Percentiles rank a stretch among this genome's conserved stretches.
These are phyloP conservation scores for Drosophila nr. perissopoda DNA, from an alignment of 2,888 invertebrate genomes.

Conservation along the genomic window DNA sequence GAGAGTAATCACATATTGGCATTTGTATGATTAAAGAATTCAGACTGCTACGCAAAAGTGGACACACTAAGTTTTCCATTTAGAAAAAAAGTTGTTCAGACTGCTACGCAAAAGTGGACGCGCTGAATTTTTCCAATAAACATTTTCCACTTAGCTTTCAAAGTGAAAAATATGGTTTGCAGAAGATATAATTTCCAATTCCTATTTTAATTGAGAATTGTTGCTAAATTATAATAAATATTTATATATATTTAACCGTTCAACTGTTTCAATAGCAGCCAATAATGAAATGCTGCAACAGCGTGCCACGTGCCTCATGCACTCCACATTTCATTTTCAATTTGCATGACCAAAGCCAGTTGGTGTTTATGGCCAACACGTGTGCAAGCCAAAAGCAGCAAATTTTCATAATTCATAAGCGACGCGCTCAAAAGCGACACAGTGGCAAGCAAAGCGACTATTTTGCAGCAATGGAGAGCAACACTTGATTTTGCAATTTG, in stretches of 20 bases:
- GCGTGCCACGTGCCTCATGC: slow-evolving; percentile 14
- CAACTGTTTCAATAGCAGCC: slow-evolving; percentile 15
- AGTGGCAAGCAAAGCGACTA: slow-evolving; percentile 5
- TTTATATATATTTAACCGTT: neutral
- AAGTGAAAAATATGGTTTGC: neutral
- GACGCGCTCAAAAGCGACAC: slow-evolving; percentile 20
- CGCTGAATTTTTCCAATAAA: neutral
- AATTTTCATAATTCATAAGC: slow-evolving; percentile 74
- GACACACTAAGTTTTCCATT: neutral
- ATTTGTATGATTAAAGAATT: neutral
- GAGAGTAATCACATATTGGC: neutral
- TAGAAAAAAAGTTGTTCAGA: neutral
- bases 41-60: neutral
- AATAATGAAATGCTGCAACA: neutral
- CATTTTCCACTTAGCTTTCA: neutral
- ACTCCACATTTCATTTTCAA: slow-evolving; percentile 74
- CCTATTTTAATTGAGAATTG: neutral
- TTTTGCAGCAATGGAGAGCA: slow-evolving; percentile 34
- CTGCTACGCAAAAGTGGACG: neutral
- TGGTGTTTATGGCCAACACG: slow-evolving; percentile 73
- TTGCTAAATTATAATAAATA: neutral
- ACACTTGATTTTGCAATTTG: slow-evolving; percentile 57
- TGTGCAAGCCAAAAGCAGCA: slow-evolving; percentile 53
- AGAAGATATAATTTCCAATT: neutral
- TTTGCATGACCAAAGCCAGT: slow-evolving; percentile 65